phyloP scores from a whole-genome alignment of 2,888 invertebrate species.

The Microchrysa polita region DNA sequence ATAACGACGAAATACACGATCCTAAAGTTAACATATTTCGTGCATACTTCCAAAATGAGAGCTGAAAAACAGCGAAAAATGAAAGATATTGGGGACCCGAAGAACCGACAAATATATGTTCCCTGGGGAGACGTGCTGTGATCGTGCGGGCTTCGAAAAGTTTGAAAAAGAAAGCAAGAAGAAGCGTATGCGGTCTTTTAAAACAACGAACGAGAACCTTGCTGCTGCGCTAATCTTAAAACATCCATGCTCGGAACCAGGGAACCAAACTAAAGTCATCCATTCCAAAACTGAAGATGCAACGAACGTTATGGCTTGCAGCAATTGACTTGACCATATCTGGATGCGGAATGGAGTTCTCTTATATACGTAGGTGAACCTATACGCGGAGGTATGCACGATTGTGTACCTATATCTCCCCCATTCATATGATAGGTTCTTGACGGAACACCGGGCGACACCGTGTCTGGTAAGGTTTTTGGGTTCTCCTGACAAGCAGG shows the following conservation, averaged over 20 bases:
- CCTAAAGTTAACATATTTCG: slow-evolving; percentile 10
- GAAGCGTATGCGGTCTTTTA: no score
- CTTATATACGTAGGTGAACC: neutral
- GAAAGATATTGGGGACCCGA: neutral
- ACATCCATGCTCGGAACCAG: no score
- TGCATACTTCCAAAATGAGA: neutral
- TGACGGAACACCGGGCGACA: slow-evolving; percentile 42
- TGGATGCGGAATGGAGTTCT: no score
- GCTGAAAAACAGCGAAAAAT: neutral
- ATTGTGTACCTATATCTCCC: no score
- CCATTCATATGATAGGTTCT: neutral
- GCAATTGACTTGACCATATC: no score
- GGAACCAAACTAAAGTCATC: no score
- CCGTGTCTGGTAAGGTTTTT: slow-evolving; percentile 48
- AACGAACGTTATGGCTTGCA: no score
- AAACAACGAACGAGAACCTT: no score
- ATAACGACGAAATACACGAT: neutral
- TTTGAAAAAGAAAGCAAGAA: no score
- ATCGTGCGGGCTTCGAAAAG: no score
- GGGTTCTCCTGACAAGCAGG: slow-evolving; percentile 44
- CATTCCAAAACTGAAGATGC: no score
- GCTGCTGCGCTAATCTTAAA: no score
- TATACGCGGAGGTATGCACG: neutral
- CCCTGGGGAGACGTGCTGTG: neutral
- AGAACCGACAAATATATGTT: neutral